Base-by-base conservation (phyloP, 2,113 vertebrate genomes). In the Leptodactylus fuscus region DNA sequence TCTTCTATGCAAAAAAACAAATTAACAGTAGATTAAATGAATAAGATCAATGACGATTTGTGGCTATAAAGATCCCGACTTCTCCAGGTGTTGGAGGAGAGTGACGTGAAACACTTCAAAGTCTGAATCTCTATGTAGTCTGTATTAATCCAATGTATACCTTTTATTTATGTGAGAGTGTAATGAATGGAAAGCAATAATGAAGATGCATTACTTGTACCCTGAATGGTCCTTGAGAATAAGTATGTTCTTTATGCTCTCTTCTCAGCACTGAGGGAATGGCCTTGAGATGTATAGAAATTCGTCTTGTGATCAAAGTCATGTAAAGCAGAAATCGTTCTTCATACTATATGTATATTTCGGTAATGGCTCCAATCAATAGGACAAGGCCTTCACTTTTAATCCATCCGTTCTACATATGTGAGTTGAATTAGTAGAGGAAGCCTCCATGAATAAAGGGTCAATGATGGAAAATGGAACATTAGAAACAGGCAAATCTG, bases 201-300 rank as follows among this genome's bases (percentile, higher is more conserved):
- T 75, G 62, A 20, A 46, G 41, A 46, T 75, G 71, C 49, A 75
- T 75, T 44, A 29, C n/a, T 75, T 75, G 16, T 48, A 49, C 12
- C 24, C 41, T 49, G 24, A 48, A 27, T 75, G 44, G 71, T 27
- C 44, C 24, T 75, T 75, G 46, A 75, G 41, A 74, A 27, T 74
- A 74, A 74, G 18, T 12, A 48, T 49, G 11, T 75, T 74, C 38
- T 74, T 75, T 9, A 75, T 48, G 44, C 27, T 75, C 71, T 24
- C n/a, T 5, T 11, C 71, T 75, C 41, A 24, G 71, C 44, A 75
- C 13, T 24, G 6, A 49, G 34, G 71, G n/a, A 29, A 48, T 75
- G 71, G 71, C 71, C 71, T 75, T 49, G n/a, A 15, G 44, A 75
- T 48, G 49, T 29, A n/a, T 4, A 48, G 24, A 75, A 75, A 75